Conservation (phyloP, 2,888 invertebrate genomes). For the Tenodera sinensis region DNA sequence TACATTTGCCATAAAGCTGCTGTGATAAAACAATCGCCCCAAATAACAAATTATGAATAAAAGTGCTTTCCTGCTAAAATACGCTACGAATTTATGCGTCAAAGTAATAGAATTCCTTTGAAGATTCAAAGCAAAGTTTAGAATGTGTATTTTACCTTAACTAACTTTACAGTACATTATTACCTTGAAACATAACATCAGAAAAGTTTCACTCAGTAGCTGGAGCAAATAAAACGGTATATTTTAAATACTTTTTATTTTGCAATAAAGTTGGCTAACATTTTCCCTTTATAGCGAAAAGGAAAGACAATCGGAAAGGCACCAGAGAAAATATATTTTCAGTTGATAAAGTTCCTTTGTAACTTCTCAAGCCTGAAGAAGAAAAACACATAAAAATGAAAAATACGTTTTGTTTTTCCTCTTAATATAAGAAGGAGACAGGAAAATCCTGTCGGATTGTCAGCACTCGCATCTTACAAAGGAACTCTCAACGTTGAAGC, state of each 20-base stretch:
- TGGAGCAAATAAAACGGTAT: no score
- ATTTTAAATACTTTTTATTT: not conserved
- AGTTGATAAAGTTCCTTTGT: not conserved
- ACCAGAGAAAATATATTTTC: not conserved
- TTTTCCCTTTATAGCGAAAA: not conserved
- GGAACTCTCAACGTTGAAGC: not conserved
- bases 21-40: no score
- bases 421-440: not conserved
- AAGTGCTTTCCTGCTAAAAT: no score
- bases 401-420: not conserved
- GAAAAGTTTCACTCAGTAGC: no score
- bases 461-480: not conserved
- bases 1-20: no score
- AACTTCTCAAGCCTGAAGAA: not conserved
- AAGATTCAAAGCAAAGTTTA: no score
- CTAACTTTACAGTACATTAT: no score
- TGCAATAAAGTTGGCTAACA: not conserved
- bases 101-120: no score
- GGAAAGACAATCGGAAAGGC: not conserved
- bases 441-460: not conserved
- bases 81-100: no score
- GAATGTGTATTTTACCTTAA: no score
- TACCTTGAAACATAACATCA: no score
- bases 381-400: not conserved
- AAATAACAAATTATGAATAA: no score